Percentiles rank a stretch among this genome's conserved stretches.
Conservation (phyloP, 2,797 vertebrate genomes). For the Hephaestus fuliginosus region DNA sequence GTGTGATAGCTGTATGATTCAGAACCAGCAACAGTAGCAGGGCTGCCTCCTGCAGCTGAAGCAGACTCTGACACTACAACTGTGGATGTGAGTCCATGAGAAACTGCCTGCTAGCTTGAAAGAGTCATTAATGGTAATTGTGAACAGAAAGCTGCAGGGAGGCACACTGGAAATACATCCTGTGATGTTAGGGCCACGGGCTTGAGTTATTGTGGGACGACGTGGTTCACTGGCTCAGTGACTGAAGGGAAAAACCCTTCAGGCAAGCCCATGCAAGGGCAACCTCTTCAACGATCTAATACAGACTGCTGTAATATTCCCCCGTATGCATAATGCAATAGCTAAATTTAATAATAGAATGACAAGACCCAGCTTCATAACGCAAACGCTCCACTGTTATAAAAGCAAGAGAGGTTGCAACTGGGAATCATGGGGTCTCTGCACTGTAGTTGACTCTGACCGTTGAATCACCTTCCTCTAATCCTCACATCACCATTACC, state of each 20-base stretch:
- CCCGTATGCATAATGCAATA: constrained; percentile 72
- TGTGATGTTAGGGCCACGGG: constrained; percentile 59
- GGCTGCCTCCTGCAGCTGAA: constrained; percentile 23
- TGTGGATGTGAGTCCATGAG: constrained; percentile 45
- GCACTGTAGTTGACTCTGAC: constrained; percentile 14
- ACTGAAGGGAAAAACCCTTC: constrained; percentile 56
- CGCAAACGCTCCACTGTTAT: constrained; percentile 21
- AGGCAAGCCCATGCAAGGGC: constrained; percentile 35
- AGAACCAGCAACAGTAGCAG: constrained; percentile 1
- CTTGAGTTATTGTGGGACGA: constrained; percentile 43
- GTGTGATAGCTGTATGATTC: neutral
- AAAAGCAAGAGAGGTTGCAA: constrained; percentile 12
- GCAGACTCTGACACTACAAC: constrained; percentile 20
- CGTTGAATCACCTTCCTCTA: constrained; percentile 12
- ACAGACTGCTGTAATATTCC: constrained; percentile 60
- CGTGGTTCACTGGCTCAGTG: constrained; percentile 39
- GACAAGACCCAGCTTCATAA: constrained; percentile 52
- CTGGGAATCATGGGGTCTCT: constrained; percentile 19
- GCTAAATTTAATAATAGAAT: constrained; percentile 69
- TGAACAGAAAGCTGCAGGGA: constrained; percentile 53
- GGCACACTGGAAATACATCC: constrained; percentile 45
- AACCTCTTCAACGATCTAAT: constrained; percentile 57
- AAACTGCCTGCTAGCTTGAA: constrained; percentile 48
- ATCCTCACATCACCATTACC: constrained; percentile 8
- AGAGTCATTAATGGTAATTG: constrained; percentile 66